Evolutionary conservation across 1,140 invertebrate species (phyloP).

Genomic region (Anagrus nilaparvatae): DNA sequence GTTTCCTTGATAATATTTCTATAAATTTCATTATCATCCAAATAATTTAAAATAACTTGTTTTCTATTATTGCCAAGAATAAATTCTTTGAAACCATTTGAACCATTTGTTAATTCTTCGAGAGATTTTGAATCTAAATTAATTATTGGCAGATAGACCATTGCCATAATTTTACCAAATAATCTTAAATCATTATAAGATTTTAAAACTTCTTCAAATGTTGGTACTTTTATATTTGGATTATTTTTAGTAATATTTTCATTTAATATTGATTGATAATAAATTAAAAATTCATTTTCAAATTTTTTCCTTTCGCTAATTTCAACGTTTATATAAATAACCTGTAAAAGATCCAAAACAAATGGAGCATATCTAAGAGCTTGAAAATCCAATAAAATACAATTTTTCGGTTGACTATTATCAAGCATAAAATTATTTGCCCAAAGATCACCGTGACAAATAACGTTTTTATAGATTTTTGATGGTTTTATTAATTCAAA

Average conservation of each 20-base stretch:
- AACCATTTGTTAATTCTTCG: too few species aligned
- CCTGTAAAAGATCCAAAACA: constrained; percentile 30
- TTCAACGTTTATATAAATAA: constrained; percentile 19
- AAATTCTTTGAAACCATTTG: too few species aligned
- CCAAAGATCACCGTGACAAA: constrained; percentile 9
- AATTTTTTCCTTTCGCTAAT: constrained; percentile 25
- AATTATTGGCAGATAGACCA: too few species aligned
- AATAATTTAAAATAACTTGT: too few species aligned
- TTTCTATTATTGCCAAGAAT: too few species aligned
- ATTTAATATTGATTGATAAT: constrained; percentile 31
- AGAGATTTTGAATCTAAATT: too few species aligned
- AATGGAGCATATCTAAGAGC: constrained; percentile 37
- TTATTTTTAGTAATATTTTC: constrained; percentile 16
- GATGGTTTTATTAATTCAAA: too few species aligned
- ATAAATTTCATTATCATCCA: too few species aligned
- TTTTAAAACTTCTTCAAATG: constrained; percentile 31
- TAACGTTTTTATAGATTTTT: too few species aligned
- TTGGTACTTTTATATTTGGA: constrained; percentile 16
- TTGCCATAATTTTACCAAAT: too few species aligned
- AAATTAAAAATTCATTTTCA: constrained; percentile 25
- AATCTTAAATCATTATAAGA: too few species aligned
- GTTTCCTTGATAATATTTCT: too few species aligned
- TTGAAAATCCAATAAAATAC: constrained; percentile 48
- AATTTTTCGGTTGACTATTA: constrained; percentile 39
- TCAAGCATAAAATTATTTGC: constrained; percentile 24